Percentiles rank a stretch among this genome's conserved stretches.
phyloP scores from a whole-genome alignment of 2,113 vertebrate species.

The Geococcyx californianus region DNA sequence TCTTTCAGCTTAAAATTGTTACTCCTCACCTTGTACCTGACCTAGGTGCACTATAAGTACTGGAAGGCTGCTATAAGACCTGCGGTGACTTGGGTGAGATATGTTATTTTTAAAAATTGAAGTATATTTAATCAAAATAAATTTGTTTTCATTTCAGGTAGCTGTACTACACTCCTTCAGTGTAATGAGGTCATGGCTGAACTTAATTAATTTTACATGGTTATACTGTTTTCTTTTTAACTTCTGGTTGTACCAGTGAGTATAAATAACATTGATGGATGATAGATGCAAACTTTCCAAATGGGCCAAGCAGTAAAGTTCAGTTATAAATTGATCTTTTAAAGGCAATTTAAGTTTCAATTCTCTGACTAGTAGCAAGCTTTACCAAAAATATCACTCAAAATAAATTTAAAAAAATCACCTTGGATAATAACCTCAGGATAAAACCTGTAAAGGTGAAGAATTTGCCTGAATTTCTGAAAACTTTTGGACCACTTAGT shows the following conservation, averaged over 20 bases:
- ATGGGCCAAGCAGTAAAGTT: neutral
- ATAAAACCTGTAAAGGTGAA: neutral
- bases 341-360: neutral
- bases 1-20: no score
- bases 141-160: conserved; percentile 66
- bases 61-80: no score
- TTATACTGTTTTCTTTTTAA: conserved; percentile 67
- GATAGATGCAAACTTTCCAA: conserved; percentile 13
- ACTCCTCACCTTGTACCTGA: no score
- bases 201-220: conserved; percentile 63
- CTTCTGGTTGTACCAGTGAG: neutral
- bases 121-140: conserved; percentile 44
- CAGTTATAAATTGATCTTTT: neutral
- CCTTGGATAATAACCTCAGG: neutral
- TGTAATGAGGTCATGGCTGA: conserved; percentile 55
- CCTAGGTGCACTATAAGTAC: no score
- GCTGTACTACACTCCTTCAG: conserved; percentile 54
- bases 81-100: neutral
- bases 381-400: neutral
- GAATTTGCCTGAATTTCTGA: neutral
- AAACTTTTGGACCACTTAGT: neutral
- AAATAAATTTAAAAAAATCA: neutral
- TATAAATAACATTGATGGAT: conserved; percentile 42
- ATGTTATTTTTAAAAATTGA: conserved; percentile 19
- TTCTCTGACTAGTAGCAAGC: neutral